A percentile compares a stretch with the other conserved stretches of the same genome.
Conservation (phyloP, 1,140 invertebrate genomes). For the Meloidogyne exigua region DNA sequence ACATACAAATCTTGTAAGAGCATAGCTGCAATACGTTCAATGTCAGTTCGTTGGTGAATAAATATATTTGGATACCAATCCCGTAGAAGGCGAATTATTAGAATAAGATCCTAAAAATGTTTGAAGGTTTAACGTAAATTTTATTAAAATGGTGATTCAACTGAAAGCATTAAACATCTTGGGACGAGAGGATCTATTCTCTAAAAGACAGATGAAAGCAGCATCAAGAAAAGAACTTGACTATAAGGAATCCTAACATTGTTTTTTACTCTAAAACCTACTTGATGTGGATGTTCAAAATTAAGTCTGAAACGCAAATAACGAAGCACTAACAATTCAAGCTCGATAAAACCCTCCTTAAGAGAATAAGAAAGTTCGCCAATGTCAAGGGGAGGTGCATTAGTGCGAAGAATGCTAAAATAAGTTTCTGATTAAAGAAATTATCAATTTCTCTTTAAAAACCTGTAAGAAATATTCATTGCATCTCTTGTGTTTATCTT, state of each 20-base stretch:
- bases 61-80: slow-evolving; percentile 34
- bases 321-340: slow-evolving; percentile 38
- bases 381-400: slow-evolving; percentile 35
- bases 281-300: slow-evolving; percentile 41
- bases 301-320: slow-evolving; percentile 36
- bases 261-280: neutral
- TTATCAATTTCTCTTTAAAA: slow-evolving; percentile 1
- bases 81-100: slow-evolving; percentile 34
- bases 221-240: too few relatives aligned
- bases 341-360: slow-evolving; percentile 37
- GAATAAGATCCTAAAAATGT: slow-evolving; percentile 28
- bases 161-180: too few relatives aligned
- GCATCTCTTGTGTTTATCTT: slow-evolving; percentile 34
- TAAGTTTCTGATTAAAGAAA: too few relatives aligned
- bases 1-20: slow-evolving; percentile 35
- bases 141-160: too few relatives aligned
- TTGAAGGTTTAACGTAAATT: neutral
- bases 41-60: neutral
- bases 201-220: too few relatives aligned
- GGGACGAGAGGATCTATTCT: too few relatives aligned
- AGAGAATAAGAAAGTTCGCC: slow-evolving; percentile 36
- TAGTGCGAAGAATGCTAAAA: slow-evolving; percentile 33
- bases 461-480: slow-evolving; percentile 41
- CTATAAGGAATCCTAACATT: too few relatives aligned
- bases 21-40: slow-evolving; percentile 30